Evolutionary conservation across 2,797 vertebrate genomes (phyloP), one percentile per base, ranked within the genome.

Genomic region (Pyrocephalus nanus): DNA sequence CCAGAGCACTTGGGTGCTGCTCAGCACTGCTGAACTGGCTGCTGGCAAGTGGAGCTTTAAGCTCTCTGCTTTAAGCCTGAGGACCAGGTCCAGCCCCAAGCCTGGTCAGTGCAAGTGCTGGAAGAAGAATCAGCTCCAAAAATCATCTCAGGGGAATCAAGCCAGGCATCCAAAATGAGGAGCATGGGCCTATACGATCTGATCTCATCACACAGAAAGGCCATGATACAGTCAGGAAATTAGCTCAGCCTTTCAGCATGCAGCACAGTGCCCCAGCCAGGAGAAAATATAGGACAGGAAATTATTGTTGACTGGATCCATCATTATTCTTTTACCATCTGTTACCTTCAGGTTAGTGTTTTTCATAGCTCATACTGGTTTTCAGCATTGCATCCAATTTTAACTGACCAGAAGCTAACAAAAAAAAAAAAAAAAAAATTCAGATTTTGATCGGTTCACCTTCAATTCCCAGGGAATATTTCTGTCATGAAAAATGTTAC

Each of bases 301-400:
- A 94, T 96, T 96, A 94, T 86, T 95, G 80, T 92, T 93, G 88
- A 95, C 93, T 90, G 67, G 60, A 86, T 94, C 86, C 88, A 82
- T 95, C 88, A 76, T 92, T 95, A 96, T 93, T 94, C 86, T 91
- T 96, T 92, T 95, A 91, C 93, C 89, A 94, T 96, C 96, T 96
- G 94, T 93, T 96, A 90, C 85, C 55, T 93, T 93, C 85, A 93
- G 60, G 83, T 92, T 96, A 90, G 55, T 71, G 74, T 81, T 95
- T 92, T 82, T 76, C 67, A 79, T 79, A 92, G 86, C 77, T 92
- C 54, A 76, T 48, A 36, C 55, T 29, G 21, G 25, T 73, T 96
- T 96, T 88, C 76, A 92, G 34, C 55, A 54, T 60, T 32, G 34
- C 83, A 82, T 92, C 57, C 50, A 78, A 77, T 87, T 95, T 94